Percentiles rank a stretch among this genome's conserved stretches.
These are phyloP conservation scores for Andrena haemorrhoa DNA, from an alignment of 2,888 invertebrate species.

Conservation along the genomic window DNA sequence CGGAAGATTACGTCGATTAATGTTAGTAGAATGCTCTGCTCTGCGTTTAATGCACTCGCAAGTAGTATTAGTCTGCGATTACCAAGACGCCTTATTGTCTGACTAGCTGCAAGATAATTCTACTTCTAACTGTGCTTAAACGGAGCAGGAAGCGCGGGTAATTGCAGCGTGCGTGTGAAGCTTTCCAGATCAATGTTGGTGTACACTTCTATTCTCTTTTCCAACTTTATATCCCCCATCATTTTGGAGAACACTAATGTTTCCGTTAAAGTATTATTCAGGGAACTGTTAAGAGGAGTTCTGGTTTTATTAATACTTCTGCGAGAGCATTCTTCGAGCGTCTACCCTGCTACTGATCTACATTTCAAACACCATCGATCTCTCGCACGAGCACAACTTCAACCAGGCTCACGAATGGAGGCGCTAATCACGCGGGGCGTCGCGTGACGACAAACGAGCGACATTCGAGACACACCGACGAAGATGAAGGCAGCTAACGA, in stretches of 20 bases:
- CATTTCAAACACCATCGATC: constrained; percentile 30
- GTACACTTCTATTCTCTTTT: too few species aligned
- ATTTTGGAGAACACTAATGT: too few species aligned
- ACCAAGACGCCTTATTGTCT: constrained; percentile 8
- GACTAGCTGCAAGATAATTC: constrained; percentile 20
- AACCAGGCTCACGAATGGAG: constrained; percentile 29
- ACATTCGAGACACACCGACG: constrained; percentile 51
- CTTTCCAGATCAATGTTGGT: not conserved
- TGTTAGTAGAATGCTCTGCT: not conserved
- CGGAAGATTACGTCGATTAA: constrained; percentile 22
- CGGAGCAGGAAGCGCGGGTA: not conserved
- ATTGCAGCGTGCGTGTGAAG: not conserved
- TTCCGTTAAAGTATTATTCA: too few species aligned
- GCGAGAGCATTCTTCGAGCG: not conserved
- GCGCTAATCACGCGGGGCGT: constrained; percentile 47
- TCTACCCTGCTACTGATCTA: constrained; percentile 18
- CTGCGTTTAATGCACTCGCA: constrained; percentile 8
- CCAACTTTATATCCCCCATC: too few species aligned
- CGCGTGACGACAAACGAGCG: constrained; percentile 57
- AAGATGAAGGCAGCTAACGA: constrained; percentile 48
- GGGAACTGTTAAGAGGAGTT: too few species aligned
- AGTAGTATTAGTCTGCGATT: constrained; percentile 32
- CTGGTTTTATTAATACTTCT: too few species aligned
- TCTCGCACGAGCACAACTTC: constrained; percentile 9
- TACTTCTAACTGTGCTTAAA: constrained; percentile 8